phyloP scores from a whole-genome alignment of 1,140 invertebrate species.

The Dinothrombium tinctorium region DNA sequence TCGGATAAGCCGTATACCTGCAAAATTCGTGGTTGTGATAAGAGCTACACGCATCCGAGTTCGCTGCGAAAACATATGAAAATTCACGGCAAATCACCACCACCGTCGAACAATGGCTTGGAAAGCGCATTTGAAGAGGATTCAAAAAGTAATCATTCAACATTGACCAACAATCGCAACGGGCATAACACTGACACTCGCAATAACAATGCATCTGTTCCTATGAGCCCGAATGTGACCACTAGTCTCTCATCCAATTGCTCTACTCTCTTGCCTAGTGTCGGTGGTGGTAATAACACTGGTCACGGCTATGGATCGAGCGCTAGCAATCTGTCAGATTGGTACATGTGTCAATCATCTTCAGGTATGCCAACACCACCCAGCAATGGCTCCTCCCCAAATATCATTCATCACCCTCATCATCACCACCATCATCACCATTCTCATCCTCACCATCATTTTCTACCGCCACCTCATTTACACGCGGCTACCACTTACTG shows the following conservation, averaged over 20 bases:
- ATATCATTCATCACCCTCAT: slow-evolving; percentile 14
- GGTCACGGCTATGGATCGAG: slow-evolving; percentile 1
- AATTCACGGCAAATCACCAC: slow-evolving; percentile 35
- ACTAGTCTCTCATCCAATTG: slow-evolving; percentile 8
- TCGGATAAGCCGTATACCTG: slow-evolving; percentile 99
- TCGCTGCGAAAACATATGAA: slow-evolving; percentile 97
- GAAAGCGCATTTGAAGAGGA: neutral
- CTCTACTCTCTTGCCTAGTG: too few relatives aligned
- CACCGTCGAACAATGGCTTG: neutral
- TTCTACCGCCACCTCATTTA: slow-evolving; percentile 14
- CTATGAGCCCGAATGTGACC: slow-evolving; percentile 2
- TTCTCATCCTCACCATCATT: slow-evolving; percentile 20
- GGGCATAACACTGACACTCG: slow-evolving; percentile 8
- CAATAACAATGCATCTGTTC: slow-evolving; percentile 11
- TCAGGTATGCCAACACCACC: slow-evolving; percentile 27
- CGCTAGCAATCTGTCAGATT: slow-evolving; percentile 19
- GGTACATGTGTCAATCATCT: slow-evolving; percentile 34
- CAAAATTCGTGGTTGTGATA: slow-evolving; percentile 83
- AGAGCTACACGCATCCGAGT: slow-evolving; percentile 95
- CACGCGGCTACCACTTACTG: slow-evolving; percentile 18
- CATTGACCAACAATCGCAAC: neutral
- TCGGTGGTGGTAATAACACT: too few relatives aligned
- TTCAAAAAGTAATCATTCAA: neutral
- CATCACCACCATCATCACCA: slow-evolving; percentile 21
- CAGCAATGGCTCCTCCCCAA: slow-evolving; percentile 24